phyloP scores from a whole-genome alignment of 2,888 invertebrate species.

The Xanthostigma xanthostigma region DNA sequence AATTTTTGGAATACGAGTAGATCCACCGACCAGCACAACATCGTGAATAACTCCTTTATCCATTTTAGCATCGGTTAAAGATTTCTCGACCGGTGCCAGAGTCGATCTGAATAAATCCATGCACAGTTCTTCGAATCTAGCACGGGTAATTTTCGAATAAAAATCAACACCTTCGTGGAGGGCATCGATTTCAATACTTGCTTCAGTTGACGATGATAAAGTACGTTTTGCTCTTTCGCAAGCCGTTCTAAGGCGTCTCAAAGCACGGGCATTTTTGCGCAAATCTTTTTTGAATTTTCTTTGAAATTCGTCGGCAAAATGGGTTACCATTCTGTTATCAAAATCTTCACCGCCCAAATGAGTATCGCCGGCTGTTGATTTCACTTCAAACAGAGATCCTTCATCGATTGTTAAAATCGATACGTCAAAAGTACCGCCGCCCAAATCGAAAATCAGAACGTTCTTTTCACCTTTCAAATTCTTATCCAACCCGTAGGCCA shows the following conservation, averaged over 20 bases:
- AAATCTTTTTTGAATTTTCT: constrained; percentile 57
- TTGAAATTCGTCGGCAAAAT: constrained; percentile 66
- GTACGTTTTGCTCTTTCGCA: constrained; percentile 71
- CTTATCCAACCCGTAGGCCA: constrained; percentile 72
- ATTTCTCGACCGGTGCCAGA: constrained; percentile 71
- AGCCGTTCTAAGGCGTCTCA: constrained; percentile 71
- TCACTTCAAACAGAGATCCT: constrained; percentile 67
- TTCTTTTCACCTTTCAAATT: constrained; percentile 58
- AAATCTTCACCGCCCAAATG: constrained; percentile 70
- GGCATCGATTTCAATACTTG: constrained; percentile 77
- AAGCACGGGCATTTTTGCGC: constrained; percentile 54
- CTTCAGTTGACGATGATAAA: constrained; percentile 60
- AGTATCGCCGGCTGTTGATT: constrained; percentile 67
- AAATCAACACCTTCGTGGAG: constrained; percentile 81
- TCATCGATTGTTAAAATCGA: constrained; percentile 82
- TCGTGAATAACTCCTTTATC: constrained; percentile 68
- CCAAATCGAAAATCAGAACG: constrained; percentile 60
- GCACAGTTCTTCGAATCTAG: constrained; percentile 81
- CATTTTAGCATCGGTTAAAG: constrained; percentile 67
- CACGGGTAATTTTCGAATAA: constrained; percentile 69
- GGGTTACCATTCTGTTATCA: constrained; percentile 63
- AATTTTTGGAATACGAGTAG: constrained; percentile 82
- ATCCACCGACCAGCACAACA: constrained; percentile 78
- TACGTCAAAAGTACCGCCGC: constrained; percentile 87
- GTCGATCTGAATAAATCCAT: constrained; percentile 71